phyloP scores from a whole-genome alignment of 2,113 vertebrate species.

The Platysteira castanea region DNA sequence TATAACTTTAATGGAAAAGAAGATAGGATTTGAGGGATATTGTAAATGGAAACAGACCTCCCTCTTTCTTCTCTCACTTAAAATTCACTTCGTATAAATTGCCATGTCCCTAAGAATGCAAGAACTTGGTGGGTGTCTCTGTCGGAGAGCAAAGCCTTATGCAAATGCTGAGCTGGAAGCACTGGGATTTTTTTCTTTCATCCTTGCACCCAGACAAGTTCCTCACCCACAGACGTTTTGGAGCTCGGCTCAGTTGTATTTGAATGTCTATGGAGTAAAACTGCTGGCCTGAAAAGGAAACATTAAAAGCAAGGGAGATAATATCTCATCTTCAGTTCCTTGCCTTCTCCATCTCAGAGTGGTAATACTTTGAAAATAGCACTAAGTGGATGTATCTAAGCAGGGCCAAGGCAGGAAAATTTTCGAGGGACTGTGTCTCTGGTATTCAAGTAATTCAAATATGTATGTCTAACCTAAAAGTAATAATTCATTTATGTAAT shows the following conservation, averaged over 20 bases:
- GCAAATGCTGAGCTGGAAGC: background rate
- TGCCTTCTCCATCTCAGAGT: background rate
- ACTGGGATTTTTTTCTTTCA: background rate
- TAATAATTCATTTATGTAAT: background rate
- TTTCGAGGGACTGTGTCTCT: background rate
- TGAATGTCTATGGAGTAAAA: background rate
- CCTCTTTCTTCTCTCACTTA: background rate
- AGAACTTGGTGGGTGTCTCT: background rate
- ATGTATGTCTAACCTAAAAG: background rate
- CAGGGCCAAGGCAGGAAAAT: background rate
- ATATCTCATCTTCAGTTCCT: background rate
- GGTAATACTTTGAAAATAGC: background rate
- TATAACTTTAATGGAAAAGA: background rate
- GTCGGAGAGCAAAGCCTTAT: background rate
- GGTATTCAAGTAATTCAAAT: background rate
- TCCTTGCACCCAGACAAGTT: background rate
- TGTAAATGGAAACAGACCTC: background rate
- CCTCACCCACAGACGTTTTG: background rate
- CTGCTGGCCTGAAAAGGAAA: background rate
- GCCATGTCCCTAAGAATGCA: background rate
- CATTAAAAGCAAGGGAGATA: background rate
- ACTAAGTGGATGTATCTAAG: background rate
- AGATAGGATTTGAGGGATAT: background rate
- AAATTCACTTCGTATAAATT: background rate
- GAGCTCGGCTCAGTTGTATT: background rate